phyloP scores from a whole-genome alignment of 2,888 invertebrate species.

The Anaspis maculata region DNA sequence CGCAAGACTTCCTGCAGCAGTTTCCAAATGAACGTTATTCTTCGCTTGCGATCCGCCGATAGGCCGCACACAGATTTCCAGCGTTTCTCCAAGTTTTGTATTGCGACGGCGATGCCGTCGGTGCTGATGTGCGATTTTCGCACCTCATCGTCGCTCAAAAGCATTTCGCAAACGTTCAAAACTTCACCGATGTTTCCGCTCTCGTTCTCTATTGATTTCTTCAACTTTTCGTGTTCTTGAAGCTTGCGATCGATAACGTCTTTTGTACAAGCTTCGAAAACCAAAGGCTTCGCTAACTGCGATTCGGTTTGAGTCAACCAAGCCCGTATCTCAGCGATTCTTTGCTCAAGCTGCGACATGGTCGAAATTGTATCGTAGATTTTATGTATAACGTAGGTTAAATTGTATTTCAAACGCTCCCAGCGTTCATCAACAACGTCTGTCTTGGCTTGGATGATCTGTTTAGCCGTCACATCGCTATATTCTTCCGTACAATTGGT shows the following conservation, averaged over 20 bases:
- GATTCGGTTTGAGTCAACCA: conserved; percentile 68
- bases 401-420: conserved; percentile 63
- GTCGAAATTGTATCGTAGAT: conserved; percentile 65
- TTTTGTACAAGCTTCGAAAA: conserved; percentile 58
- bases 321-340: conserved; percentile 61
- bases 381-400: conserved; percentile 60
- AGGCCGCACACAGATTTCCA: conserved; percentile 71
- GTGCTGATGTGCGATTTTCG: conserved; percentile 65
- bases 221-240: conserved; percentile 63
- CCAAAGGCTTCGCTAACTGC: conserved; percentile 57
- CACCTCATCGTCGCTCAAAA: conserved; percentile 65
- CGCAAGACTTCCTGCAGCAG: conserved; percentile 51
- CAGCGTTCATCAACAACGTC: conserved; percentile 60
- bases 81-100: conserved; percentile 65
- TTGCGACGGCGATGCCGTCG: conserved; percentile 56
- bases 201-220: conserved; percentile 66
- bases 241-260: conserved; percentile 60
- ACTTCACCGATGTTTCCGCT: conserved; percentile 72
- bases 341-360: conserved; percentile 60
- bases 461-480: conserved; percentile 51
- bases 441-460: conserved; percentile 48
- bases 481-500: conserved; percentile 57
- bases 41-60: conserved; percentile 63
- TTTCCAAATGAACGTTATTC: conserved; percentile 55
- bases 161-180: conserved; percentile 67